Percentiles rank a stretch among this genome's conserved stretches.
Conservation (phyloP, 2,888 invertebrate species). For the Eustalomyia histrio region DNA sequence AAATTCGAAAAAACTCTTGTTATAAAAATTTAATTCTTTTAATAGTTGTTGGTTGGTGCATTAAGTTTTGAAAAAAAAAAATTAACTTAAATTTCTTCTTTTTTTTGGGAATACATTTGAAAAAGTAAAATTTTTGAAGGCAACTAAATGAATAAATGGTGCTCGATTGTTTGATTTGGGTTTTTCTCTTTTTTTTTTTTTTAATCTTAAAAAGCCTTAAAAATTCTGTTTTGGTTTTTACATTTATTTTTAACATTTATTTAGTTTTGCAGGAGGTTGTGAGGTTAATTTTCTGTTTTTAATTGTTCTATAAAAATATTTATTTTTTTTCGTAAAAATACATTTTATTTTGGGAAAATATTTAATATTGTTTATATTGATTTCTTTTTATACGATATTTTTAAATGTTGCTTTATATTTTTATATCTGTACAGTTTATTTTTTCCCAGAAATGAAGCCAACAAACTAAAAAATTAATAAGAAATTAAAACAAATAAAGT, state of each 20-base stretch:
- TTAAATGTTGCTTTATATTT: conserved; percentile 10
- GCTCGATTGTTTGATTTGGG: conserved; percentile 34
- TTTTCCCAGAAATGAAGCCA: neutral
- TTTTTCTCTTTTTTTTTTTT: conserved; percentile 12
- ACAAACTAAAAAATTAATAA: neutral
- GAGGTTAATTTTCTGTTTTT: conserved; percentile 38
- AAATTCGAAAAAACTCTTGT: conserved; percentile 64
- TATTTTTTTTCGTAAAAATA: conserved; percentile 64
- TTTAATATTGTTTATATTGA: conserved; percentile 22
- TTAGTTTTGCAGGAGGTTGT: conserved; percentile 58
- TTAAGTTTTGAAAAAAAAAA: conserved; percentile 22
- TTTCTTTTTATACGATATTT: conserved; percentile 2
- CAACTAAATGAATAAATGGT: conserved; percentile 44
- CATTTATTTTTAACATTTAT: conserved; percentile 60
- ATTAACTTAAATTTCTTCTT: conserved; percentile 1
- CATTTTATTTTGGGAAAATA: conserved; percentile 53
- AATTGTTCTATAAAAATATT: conserved; percentile 60
- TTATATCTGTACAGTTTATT: conserved; percentile 27
- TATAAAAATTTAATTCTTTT: neutral
- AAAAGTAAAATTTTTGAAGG: conserved; percentile 40
- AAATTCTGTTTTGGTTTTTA: conserved; percentile 31
- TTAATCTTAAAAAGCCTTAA: conserved; percentile 50
- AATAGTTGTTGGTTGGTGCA: conserved; percentile 3
- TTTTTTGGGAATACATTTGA: conserved; percentile 18
- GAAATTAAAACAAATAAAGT: too few relatives aligned